Conservation (phyloP, 2,113 vertebrate genomes). For the Pteruthius melanotis region DNA sequence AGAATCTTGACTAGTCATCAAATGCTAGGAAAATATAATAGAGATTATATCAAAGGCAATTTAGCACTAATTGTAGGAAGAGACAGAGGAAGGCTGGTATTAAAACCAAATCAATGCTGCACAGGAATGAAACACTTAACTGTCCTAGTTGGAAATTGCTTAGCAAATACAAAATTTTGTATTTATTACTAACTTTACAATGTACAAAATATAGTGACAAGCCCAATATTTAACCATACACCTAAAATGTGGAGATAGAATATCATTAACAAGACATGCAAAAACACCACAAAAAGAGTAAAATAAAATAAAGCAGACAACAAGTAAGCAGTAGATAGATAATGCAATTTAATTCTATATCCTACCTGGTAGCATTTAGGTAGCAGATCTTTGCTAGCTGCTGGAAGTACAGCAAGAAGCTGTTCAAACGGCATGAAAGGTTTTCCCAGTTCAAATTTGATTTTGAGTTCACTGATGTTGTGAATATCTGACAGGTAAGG, state of each 20-base stretch:
- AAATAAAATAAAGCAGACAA: background rate
- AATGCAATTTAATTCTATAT: background rate
- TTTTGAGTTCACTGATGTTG: slow-evolving; percentile 79
- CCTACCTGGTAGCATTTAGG: slow-evolving; percentile 89
- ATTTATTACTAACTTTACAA: background rate
- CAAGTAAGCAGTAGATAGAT: background rate
- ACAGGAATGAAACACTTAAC: background rate
- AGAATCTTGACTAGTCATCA: slow-evolving; percentile 90
- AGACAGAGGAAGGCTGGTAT: background rate
- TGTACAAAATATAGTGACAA: background rate
- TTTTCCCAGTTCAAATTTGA: slow-evolving; percentile 88
- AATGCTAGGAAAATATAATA: slow-evolving; percentile 75
- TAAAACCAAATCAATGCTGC: background rate
- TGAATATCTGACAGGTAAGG: slow-evolving; percentile 94
- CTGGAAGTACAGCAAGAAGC: slow-evolving; percentile 91
- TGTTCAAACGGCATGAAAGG: slow-evolving; percentile 98
- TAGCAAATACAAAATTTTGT: background rate
- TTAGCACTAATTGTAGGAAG: background rate
- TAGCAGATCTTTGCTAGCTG: slow-evolving; percentile 92
- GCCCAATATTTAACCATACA: background rate
- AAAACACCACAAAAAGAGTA: background rate
- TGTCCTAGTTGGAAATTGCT: background rate
- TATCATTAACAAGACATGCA: background rate
- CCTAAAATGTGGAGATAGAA: background rate
- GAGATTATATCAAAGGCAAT: background rate